Conservation (phyloP, 1,140 invertebrate species). For the Glossosoma conforme region DNA sequence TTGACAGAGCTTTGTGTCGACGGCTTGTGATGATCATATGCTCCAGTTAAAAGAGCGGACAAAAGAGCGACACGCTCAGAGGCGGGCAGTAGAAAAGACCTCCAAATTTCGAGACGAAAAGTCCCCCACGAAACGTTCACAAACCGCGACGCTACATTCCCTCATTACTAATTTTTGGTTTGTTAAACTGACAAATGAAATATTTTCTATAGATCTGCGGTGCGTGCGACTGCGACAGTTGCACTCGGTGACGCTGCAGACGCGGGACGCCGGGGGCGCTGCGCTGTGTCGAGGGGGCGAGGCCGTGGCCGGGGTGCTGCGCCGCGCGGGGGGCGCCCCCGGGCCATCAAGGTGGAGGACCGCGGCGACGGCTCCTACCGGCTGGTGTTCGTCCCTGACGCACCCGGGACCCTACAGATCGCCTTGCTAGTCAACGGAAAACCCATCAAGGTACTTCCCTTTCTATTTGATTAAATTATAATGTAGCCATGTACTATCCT, state of each 20-base stretch:
- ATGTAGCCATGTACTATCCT: too few species aligned
- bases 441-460: constrained; percentile 55
- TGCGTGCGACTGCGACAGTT: constrained; percentile 46
- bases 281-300: constrained; percentile 43
- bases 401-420: constrained; percentile 54
- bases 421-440: constrained; percentile 57
- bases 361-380: constrained; percentile 57
- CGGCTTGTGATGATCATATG: too few species aligned
- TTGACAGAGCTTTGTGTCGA: too few species aligned
- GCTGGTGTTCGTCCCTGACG: constrained; percentile 54
- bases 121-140: too few species aligned
- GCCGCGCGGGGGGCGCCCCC: constrained; percentile 44
- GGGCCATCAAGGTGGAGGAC: constrained; percentile 53
- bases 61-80: too few species aligned
- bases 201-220: constrained; percentile 48
- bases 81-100: too few species aligned
- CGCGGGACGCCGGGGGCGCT: constrained; percentile 39
- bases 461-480: not conserved
- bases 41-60: too few species aligned
- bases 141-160: too few species aligned
- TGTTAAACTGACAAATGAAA: not conserved
- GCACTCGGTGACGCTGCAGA: constrained; percentile 42
- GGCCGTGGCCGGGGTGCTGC: constrained; percentile 34
- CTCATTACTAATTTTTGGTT: not conserved
- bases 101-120: too few species aligned